Evolutionary conservation across 2,888 invertebrate genomes (phyloP).

Genomic region (Drosophila ustulata): DNA sequence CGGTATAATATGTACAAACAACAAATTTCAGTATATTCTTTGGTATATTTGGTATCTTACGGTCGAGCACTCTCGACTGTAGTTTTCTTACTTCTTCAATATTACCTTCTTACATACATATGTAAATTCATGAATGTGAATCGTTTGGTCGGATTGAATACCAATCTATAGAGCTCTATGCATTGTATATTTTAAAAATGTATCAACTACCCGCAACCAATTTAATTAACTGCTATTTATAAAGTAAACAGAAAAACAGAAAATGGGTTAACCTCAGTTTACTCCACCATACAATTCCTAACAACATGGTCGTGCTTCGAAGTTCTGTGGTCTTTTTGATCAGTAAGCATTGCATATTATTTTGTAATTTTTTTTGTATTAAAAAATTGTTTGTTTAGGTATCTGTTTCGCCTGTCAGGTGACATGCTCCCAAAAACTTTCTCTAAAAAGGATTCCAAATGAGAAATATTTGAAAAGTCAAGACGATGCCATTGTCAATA

Average conservation of each 20-base stretch:
- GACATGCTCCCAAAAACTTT: not conserved
- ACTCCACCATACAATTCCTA: not conserved
- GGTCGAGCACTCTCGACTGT: too few relatives aligned
- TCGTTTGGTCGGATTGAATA: too few relatives aligned
- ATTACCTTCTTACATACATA: too few relatives aligned
- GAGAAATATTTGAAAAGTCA: not conserved
- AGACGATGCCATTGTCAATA: not conserved
- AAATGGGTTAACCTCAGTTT: not conserved
- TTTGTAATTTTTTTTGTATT: not conserved
- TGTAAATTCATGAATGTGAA: too few relatives aligned
- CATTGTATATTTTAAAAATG: not conserved
- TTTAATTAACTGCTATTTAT: not conserved
- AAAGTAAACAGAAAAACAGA: not conserved
- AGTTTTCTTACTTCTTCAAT: too few relatives aligned
- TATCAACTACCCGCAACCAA: not conserved
- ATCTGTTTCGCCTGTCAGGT: not conserved
- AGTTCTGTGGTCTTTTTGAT: not conserved
- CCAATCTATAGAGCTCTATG: not conserved
- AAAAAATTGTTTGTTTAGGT: too few relatives aligned
- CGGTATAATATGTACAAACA: too few relatives aligned
- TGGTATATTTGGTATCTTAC: too few relatives aligned
- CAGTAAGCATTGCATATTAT: not conserved
- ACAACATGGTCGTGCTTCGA: not conserved
- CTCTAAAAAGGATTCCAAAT: not conserved
- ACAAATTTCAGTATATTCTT: too few relatives aligned